Evolutionary conservation across 30 jellyfish, hydroid and myxozoan genomes (phyloP), one percentile per base, ranked within the genome.

Genomic region (Clytia hemisphaerica): DNA sequence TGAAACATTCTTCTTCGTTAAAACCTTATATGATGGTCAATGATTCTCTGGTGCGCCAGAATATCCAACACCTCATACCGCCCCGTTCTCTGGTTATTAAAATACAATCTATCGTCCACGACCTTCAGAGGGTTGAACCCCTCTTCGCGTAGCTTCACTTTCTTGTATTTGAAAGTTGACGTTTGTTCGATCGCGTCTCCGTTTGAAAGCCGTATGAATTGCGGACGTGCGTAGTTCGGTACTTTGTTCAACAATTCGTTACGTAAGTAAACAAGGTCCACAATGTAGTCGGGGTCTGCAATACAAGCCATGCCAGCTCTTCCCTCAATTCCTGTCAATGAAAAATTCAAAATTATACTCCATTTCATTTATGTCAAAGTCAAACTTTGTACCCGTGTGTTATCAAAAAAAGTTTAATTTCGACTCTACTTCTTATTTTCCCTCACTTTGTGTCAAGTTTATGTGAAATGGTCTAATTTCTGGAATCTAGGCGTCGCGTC

Each of bases 221-320:
- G 61, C 1, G 99, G 99, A 33, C 90, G 68, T 19, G 95, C 94
- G 54, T 91, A 91, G 1, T 87, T 4, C 5, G 99, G 99, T 25
- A 91, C 65, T 31, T 82, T 78, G 34, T 62, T 59, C 58, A 73
- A 37, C 46, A 89, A 31, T 2, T 65, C 53, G 3, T 62, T 82
- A 7, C 46, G 58, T 40, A 89, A 66, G 3, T 57, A 62, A 9
- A 53, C 73, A 24, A 81, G 60, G 58, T 89, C 92, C 24, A 80
- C 74, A 0, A 45, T 74, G 45, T 75, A 64, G 51, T 66, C 84
- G 33, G 92, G 90, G 42, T 91, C 95, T 15, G 72, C 85, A 28
- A 91, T 58, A 24, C 96, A 82, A 1, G 80, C 89, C 99, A 91
- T 91, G 24, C 95, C 99, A 2, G 99, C 99, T 40, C 80, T 80